Conservation (phyloP, 2,797 vertebrate genomes). For the Squalus acanthias region DNA sequence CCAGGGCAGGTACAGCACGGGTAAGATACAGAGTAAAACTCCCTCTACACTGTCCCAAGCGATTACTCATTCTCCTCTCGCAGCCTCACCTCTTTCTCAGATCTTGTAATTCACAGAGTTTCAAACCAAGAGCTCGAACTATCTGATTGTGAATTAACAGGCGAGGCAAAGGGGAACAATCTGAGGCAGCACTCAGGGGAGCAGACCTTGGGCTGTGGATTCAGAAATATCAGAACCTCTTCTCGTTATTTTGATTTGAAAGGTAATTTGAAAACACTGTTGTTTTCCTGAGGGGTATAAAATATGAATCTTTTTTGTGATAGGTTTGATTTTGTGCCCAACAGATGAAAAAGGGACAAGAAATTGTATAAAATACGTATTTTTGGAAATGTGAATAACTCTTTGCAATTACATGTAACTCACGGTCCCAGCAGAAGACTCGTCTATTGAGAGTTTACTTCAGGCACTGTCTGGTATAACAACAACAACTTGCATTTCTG, state of each 20-base stretch:
- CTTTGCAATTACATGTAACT: no score
- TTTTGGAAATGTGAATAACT: no score
- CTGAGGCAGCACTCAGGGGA: not conserved
- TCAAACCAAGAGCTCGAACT: not conserved
- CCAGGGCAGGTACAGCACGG: no score
- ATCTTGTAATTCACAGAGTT: not conserved
- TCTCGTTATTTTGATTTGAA: not conserved
- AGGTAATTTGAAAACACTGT: not conserved
- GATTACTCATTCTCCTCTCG: not conserved
- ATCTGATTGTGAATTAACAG: not conserved
- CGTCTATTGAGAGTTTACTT: no score
- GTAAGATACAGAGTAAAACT: not conserved
- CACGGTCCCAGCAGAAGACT: no score
- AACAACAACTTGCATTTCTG: no score
- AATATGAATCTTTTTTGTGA: not conserved
- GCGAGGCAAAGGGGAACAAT: not conserved
- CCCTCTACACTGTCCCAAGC: not conserved
- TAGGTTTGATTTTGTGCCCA: not conserved
- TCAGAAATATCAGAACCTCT: not conserved
- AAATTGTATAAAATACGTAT: no score
- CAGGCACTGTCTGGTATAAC: no score
- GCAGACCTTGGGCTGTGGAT: not conserved
- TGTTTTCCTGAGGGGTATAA: not conserved
- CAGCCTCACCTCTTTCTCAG: not conserved
- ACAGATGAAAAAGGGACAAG: no score